Base-by-base conservation (phyloP, 2,888 invertebrate genomes). In the Nemotelus nigrinus region DNA sequence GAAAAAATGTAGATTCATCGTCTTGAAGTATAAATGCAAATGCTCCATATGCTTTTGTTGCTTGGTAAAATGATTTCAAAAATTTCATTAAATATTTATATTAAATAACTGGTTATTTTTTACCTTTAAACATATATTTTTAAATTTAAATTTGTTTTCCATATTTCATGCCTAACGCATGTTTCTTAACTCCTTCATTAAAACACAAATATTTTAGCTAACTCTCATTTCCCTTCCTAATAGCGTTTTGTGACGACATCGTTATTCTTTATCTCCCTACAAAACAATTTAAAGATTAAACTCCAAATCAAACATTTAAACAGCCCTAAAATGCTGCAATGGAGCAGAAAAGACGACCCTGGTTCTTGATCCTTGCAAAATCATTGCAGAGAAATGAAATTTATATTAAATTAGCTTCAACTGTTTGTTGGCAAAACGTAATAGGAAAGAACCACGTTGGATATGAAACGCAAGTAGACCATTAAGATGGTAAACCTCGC, bases 191-290 rank as follows among this genome's bases (percentile, higher is more conserved):
- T 25, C 25, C 25, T 25, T 25, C 25, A 25, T 25, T 25, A 25
- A 25, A 25, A 0, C 25, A 25, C 25, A 25, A 1, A 25, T 25
- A 25, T 25, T 25, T 25, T 25, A 0, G 0, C 1, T 25, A 25
- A 1, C 25, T 0, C 25, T 25, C 1, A 25, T 79, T 79, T 77
- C 77, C 77, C 71, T 76, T 67, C 77, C 76, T 79, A 79, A 79
- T 79, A 77, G 79, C 74, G 77, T 77, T 79, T 79, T 77, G 68
- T 74, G 60, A 44, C 57, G 76, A 58, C 57, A n/a, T 50, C 68
- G 6, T 55, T 41, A 7, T 41, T 50, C 48, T 4, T 65, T 45
- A 8, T 43, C 63, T 43, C 43, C 63, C 41, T 65, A 50, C 4
- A 7, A 41, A n/a, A 55, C 55, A 57, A 44, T 71, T 60, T 72